Conservation (phyloP, 2,113 vertebrate species). For the Equus przewalskii region DNA sequence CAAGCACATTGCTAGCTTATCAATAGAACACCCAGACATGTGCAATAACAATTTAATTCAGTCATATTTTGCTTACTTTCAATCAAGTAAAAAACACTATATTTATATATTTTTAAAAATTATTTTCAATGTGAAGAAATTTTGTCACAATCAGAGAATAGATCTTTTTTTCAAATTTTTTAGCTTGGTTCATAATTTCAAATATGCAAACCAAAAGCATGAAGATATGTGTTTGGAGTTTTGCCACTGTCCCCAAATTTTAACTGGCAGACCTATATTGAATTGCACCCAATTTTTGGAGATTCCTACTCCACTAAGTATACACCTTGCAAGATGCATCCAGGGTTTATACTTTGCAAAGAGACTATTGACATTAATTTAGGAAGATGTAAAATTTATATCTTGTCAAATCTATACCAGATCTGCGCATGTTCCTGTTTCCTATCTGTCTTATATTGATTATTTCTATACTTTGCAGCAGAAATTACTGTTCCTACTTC, state of each 20-base stretch:
- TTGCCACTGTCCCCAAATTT: background rate
- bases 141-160: background rate
- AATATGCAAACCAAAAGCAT: background rate
- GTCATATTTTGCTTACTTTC: background rate
- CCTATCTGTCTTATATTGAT: background rate
- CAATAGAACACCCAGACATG: background rate
- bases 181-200: background rate
- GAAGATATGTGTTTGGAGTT: background rate
- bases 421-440: background rate
- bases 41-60: background rate
- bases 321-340: background rate
- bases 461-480: background rate
- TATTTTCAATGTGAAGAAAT: background rate
- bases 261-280: background rate
- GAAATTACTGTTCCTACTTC: background rate
- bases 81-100: background rate
- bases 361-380: background rate
- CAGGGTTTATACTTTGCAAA: background rate
- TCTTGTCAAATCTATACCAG: background rate
- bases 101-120: background rate
- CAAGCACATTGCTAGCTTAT: background rate
- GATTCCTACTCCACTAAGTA: background rate
- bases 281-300: background rate
- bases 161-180: background rate
- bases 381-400: background rate